phyloP scores from a whole-genome alignment of 1,140 invertebrate genomes.

The Hestina assimilis region DNA sequence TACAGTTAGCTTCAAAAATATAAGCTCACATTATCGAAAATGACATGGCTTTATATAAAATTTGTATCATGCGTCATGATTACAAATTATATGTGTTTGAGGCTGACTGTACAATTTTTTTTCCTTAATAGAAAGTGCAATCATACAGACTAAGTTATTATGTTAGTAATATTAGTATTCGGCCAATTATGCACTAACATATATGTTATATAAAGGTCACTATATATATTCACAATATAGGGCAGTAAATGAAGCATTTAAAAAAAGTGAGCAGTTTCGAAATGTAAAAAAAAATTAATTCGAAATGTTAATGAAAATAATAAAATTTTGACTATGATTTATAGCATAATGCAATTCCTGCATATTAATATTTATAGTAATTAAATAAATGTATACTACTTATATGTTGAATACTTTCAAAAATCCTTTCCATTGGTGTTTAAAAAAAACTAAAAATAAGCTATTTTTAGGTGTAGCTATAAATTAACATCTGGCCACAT shows the following conservation, averaged over 20 bases:
- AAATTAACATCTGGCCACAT: too few species aligned
- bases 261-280: background rate
- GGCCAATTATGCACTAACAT: slow-evolving; percentile 1
- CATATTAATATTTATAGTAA: background rate
- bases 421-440: too few species aligned
- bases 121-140: slow-evolving; percentile 21
- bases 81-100: slow-evolving; percentile 3
- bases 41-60: too few species aligned
- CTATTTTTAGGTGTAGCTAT: too few species aligned
- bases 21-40: background rate
- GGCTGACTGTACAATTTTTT: slow-evolving; percentile 16
- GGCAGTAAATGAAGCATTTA: background rate
- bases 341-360: background rate
- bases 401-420: background rate
- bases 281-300: background rate
- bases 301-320: background rate
- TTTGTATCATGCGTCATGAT: too few species aligned
- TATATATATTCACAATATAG: background rate
- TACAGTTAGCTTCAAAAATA: slow-evolving; percentile 26
- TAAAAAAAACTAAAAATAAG: too few species aligned
- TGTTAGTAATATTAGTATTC: slow-evolving; percentile 17
- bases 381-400: background rate
- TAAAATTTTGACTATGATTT: background rate
- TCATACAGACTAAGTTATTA: slow-evolving; percentile 25
- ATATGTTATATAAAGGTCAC: background rate